Conservation (phyloP, 2,113 vertebrate species). For the Ranitomeya imitator region DNA sequence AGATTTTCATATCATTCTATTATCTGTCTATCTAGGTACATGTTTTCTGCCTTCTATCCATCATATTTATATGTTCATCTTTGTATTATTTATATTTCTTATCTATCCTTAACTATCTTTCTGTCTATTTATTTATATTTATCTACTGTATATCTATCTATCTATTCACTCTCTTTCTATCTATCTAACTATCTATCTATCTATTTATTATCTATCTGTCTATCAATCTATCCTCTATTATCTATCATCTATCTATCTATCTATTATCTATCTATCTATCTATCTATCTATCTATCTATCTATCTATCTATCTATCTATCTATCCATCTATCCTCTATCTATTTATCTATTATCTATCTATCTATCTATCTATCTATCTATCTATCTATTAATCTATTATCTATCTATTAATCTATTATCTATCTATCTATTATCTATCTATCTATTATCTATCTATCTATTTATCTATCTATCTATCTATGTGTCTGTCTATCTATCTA, state of each 20-base stretch:
- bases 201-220: not conserved
- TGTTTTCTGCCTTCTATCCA: too few relatives aligned
- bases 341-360: not conserved
- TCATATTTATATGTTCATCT: too few relatives aligned
- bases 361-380: not conserved
- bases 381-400: not conserved
- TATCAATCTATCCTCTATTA: not conserved
- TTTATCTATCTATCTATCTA: not conserved
- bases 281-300: not conserved
- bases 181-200: not conserved
- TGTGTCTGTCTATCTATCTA: not conserved
- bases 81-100: too few relatives aligned
- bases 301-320: not conserved
- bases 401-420: conserved; percentile 3
- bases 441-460: not conserved
- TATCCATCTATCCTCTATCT: not conserved
- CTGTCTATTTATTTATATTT: too few relatives aligned
- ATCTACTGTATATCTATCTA: not conserved
- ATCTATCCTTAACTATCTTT: too few relatives aligned
- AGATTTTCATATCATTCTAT: too few relatives aligned
- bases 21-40: too few relatives aligned
- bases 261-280: not conserved
- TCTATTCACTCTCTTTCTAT: too few relatives aligned
- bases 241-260: conserved; percentile 9
- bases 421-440: not conserved